phyloP scores from a whole-genome alignment of 2,113 vertebrate genomes.

The Anguilla rostrata region DNA sequence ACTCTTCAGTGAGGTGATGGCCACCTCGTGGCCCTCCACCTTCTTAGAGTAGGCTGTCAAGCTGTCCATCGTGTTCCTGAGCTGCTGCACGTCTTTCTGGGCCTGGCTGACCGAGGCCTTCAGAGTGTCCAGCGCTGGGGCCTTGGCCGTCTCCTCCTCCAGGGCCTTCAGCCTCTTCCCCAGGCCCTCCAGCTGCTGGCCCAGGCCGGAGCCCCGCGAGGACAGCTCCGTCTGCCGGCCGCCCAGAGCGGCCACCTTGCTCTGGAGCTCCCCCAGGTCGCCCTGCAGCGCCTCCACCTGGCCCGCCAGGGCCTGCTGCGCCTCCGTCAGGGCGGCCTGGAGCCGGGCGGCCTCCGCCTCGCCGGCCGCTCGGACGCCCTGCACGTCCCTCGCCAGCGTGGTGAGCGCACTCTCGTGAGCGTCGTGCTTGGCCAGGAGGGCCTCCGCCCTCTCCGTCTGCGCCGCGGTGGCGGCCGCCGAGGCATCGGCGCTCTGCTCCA shows the following conservation, averaged over 20 bases:
- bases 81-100: slow-evolving; percentile 76
- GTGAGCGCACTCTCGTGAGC: slow-evolving; percentile 64
- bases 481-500: slow-evolving; percentile 68
- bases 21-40: slow-evolving; percentile 80
- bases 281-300: slow-evolving; percentile 65
- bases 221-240: slow-evolving; percentile 62
- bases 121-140: slow-evolving; percentile 47
- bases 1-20: slow-evolving; percentile 71
- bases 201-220: slow-evolving; percentile 57
- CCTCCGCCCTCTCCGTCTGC: slow-evolving; percentile 64
- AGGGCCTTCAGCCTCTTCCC: slow-evolving; percentile 41
- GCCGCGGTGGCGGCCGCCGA: slow-evolving; percentile 49
- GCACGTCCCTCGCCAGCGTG: slow-evolving; percentile 49
- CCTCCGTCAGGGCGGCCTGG: slow-evolving; percentile 36
- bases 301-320: slow-evolving; percentile 57
- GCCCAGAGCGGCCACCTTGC: slow-evolving; percentile 51
- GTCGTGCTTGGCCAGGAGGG: slow-evolving; percentile 66
- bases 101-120: slow-evolving; percentile 69
- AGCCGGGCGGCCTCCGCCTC: slow-evolving; percentile 50
- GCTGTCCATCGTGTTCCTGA: slow-evolving; percentile 74
- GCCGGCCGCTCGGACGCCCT: slow-evolving; percentile 44
- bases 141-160: slow-evolving; percentile 29
- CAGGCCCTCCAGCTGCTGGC: slow-evolving; percentile 48
- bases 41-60: slow-evolving; percentile 77
- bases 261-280: slow-evolving; percentile 68